Percentiles rank a stretch among this genome's conserved stretches.
phyloP scores from a whole-genome alignment of 1,140 invertebrate genomes.

The Lutraria rhynchaena region DNA sequence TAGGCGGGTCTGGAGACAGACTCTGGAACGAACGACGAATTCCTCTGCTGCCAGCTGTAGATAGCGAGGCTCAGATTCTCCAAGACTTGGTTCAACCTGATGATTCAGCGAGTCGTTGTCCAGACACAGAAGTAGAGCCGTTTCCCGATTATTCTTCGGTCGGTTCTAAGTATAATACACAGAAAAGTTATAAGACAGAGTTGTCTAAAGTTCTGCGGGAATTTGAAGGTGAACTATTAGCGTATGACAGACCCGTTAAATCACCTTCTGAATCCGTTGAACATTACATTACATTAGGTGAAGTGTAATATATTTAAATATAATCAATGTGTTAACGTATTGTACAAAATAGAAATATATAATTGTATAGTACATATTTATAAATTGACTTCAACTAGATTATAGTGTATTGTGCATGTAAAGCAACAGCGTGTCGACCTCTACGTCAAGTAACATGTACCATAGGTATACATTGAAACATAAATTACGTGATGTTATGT shows the following conservation, averaged over 20 bases:
- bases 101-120: slow-evolving; percentile 41
- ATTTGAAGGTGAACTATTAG: slow-evolving; percentile 40
- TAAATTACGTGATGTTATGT: no score
- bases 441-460: no score
- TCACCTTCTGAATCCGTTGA: slow-evolving; percentile 1
- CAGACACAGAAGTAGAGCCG: slow-evolving; percentile 6
- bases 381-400: no score
- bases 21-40: slow-evolving; percentile 39
- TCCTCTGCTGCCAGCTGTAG: slow-evolving; percentile 2
- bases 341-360: no score
- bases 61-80: slow-evolving; percentile 22
- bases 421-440: no score
- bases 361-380: no score
- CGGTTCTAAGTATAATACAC: not conserved
- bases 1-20: slow-evolving; percentile 51
- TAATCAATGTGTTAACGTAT: not conserved
- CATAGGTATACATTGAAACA: no score
- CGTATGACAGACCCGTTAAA: slow-evolving; percentile 11
- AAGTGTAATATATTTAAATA: not conserved
- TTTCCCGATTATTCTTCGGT: slow-evolving; percentile 47
- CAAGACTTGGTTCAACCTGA: slow-evolving; percentile 53
- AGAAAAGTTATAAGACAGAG: slow-evolving; percentile 44
- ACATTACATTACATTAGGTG: slow-evolving; percentile 24
- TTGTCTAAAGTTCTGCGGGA: slow-evolving; percentile 47
- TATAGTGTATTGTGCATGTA: no score